These are phyloP conservation scores for Ursus arctos DNA, from an alignment of 2,113 vertebrate species.

Conservation along the genomic window DNA sequence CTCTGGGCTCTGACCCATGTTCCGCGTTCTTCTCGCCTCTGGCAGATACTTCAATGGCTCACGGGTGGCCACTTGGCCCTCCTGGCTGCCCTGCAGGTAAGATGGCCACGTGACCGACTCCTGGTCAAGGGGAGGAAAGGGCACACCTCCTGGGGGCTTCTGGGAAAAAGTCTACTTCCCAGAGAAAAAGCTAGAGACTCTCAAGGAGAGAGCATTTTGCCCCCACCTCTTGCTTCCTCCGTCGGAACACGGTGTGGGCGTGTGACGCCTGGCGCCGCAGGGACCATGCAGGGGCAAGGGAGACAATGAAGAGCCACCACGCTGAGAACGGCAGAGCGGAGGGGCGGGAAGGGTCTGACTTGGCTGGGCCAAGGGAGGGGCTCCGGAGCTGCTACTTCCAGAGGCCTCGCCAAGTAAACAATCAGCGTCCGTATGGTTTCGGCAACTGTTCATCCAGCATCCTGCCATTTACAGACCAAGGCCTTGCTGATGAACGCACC, in stretches of 20 bases:
- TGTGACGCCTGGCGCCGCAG: too few relatives aligned
- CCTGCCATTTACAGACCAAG: neutral
- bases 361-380: neutral
- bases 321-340: neutral
- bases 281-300: neutral
- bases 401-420: neutral
- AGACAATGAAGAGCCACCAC: too few relatives aligned
- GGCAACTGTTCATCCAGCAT: neutral
- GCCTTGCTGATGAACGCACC: neutral
- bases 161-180: neutral
- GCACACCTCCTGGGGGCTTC: neutral
- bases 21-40: rapidly evolving
- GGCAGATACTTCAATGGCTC: neutral
- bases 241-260: neutral
- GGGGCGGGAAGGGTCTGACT: neutral
- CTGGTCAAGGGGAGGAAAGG: neutral
- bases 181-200: neutral
- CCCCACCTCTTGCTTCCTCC: neutral
- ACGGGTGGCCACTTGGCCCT: neutral
- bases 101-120: neutral
- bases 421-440: neutral
- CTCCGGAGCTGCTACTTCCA: neutral
- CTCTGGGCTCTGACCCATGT: neutral
- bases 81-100: neutral
- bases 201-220: neutral